phyloP scores from a whole-genome alignment of 2,113 vertebrate species.

The Nettapus auritus region DNA sequence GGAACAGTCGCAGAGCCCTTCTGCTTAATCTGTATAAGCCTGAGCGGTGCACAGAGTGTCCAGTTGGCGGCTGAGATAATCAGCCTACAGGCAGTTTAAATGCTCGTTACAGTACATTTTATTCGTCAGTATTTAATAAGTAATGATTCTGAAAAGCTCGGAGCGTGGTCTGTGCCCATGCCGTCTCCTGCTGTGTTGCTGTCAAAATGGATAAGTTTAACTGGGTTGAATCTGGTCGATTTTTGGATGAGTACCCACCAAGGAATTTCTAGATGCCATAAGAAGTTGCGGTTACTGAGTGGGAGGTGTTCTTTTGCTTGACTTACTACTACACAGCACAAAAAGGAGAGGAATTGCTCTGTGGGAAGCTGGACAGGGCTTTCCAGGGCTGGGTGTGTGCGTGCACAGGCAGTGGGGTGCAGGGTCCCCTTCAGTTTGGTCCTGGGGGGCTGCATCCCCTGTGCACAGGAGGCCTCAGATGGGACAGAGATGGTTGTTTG shows the following conservation, averaged over 20 bases:
- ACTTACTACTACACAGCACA: neutral
- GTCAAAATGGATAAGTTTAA: constrained; percentile 38
- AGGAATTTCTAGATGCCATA: neutral
- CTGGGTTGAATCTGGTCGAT: neutral
- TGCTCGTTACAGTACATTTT: constrained; percentile 17
- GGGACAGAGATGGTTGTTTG: rapidly evolving
- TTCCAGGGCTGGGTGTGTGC: rapidly evolving
- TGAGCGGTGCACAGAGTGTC: neutral
- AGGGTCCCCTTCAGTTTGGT: rapidly evolving
- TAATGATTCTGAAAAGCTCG: constrained; percentile 42
- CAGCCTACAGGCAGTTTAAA: constrained; percentile 36
- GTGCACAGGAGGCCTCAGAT: neutral
- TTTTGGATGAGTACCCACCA: constrained; percentile 46
- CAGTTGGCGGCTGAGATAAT: constrained; percentile 25
- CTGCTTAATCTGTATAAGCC: constrained; percentile 18
- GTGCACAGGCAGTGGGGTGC: neutral
- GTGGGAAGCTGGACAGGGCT: neutral
- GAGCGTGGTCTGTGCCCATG: constrained; percentile 38
- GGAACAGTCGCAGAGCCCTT: neutral
- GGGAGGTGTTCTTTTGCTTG: neutral
- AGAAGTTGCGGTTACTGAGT: neutral
- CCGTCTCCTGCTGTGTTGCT: constrained; percentile 40
- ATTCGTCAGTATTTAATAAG: constrained; percentile 37
- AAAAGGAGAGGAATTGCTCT: neutral
- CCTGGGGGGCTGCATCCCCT: rapidly evolving